Conservation (phyloP, 2,888 invertebrate genomes). For the Pachymerium ferrugineum region DNA sequence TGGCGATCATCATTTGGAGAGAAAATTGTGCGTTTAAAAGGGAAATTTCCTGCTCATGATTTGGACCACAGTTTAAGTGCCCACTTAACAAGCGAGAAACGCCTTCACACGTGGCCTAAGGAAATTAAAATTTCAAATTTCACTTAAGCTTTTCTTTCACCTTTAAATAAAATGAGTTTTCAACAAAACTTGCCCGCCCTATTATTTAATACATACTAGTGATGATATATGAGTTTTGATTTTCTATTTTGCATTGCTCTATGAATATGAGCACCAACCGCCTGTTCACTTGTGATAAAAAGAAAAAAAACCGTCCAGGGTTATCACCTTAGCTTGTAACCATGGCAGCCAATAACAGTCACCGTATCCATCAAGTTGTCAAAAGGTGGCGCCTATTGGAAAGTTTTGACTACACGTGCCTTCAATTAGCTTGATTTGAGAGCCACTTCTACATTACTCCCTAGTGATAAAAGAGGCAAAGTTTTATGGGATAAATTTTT, state of each 20-base stretch:
- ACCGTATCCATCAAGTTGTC: neutral
- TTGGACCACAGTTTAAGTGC: neutral
- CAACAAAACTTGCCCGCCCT: too few relatives aligned
- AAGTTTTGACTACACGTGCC: neutral
- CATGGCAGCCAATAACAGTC: neutral
- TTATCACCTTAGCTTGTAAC: neutral
- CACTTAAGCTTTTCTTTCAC: constrained; percentile 1
- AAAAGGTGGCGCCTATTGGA: neutral
- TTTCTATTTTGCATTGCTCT: constrained; percentile 5
- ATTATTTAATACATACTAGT: too few relatives aligned
- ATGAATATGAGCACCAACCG: neutral
- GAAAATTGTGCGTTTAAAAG: constrained; percentile 7
- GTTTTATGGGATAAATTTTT: neutral
- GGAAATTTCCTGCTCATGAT: constrained; percentile 10
- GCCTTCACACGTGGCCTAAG: constrained; percentile 1
- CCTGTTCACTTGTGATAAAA: neutral
- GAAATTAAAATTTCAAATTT: constrained; percentile 20
- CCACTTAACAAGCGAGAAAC: constrained; percentile 13
- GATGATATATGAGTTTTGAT: constrained; percentile 1
- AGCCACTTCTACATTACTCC: neutral
- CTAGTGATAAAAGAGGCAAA: neutral
- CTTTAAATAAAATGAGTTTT: too few relatives aligned
- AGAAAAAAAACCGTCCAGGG: neutral
- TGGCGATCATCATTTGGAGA: constrained; percentile 8
- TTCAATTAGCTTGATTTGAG: neutral